Evolutionary conservation across 2,113 vertebrate species (phyloP), one percentile per base, ranked within the genome.

Genomic region (Aspidoscelis tigris): DNA sequence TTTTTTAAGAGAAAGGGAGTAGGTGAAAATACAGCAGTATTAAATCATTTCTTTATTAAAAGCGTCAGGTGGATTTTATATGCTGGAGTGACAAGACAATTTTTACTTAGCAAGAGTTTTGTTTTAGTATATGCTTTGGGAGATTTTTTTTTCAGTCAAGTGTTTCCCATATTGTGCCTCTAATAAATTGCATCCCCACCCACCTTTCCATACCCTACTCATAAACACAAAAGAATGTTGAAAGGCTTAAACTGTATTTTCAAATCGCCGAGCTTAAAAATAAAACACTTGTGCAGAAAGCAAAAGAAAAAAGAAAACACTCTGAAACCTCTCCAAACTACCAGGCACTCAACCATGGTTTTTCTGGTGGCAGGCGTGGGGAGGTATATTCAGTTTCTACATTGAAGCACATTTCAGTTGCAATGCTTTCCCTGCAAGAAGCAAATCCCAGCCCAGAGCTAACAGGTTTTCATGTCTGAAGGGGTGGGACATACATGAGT

Each of bases 381-480:
- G 20, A 7, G 16, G n/a, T 53, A 16, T 24, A 66, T 84, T 76
- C 41, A 41, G 2, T 16, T 78, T 55, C 33, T 53, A 1, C 1
- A 0, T 44, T 81, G 83, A 90, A 82, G 47, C 76, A 66, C 74
- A 72, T 65, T 89, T 78, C 16, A 43, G 65, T 18, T 81, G 61
- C 85, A 10, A 20, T 53, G 24, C 33, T n/a, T 7, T 26, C 61
- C 69, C 53, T 0, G 0, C 9, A 20, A 84, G 79, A 76, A 88
- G 77, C 44, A 47, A 74, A 47, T 8, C 12, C 26, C 83, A 82
- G 78, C 55, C 69, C 76, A 72, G 7, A 71, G n/a, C 53, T 44
- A 61, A 16, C 26, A n/a, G 10, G 44, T 61, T 61, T 18, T 10
- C 0, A 85, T 22, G 55, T 0, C 70, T 2, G 41, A 50, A 4